A percentile compares a stretch with the other conserved stretches of the same genome.
Evolutionary conservation across 1,140 invertebrate genomes (phyloP).

Genomic region (Goniozus legneri): DNA sequence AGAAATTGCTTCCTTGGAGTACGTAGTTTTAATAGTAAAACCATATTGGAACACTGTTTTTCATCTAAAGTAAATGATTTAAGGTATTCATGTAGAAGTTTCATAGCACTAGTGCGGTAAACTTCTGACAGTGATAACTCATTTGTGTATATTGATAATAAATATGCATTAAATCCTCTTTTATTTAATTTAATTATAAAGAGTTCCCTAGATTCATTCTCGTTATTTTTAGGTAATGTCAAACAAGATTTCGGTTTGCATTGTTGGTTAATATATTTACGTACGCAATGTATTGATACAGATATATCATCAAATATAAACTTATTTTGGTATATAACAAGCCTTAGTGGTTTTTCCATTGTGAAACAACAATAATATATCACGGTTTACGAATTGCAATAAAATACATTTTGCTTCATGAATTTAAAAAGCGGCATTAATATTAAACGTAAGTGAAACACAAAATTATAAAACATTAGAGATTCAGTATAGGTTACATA

Average conservation of each 20-base stretch:
- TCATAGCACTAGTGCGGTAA: constrained; percentile 31
- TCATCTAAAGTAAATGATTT: background rate
- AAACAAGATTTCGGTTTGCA: constrained; percentile 9
- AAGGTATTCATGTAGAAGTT: constrained; percentile 16
- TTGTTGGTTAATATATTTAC: background rate
- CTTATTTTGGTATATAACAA: constrained; percentile 17
- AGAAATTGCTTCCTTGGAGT: constrained; percentile 60
- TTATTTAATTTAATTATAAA: constrained; percentile 21
- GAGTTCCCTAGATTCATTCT: constrained; percentile 5
- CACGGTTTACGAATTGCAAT: no score
- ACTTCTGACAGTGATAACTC: constrained; percentile 24
- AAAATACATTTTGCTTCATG: no score
- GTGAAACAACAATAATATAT: no score
- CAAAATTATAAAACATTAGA: no score
- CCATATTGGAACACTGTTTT: background rate
- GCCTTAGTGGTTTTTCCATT: constrained; percentile 15
- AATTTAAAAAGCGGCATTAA: no score
- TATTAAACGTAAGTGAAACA: no score
- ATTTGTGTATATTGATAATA: constrained; percentile 35
- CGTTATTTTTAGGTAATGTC: constrained; percentile 1
- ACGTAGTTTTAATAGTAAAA: constrained; percentile 33
- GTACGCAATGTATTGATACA: background rate
- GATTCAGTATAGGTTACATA: no score
- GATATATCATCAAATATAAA: constrained; percentile 18
- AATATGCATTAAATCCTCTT: constrained; percentile 35